Percentiles rank a stretch among this genome's conserved stretches.
These are phyloP conservation scores for Helogale parvula DNA, from an alignment of 2,113 vertebrate genomes.

Conservation along the genomic window DNA sequence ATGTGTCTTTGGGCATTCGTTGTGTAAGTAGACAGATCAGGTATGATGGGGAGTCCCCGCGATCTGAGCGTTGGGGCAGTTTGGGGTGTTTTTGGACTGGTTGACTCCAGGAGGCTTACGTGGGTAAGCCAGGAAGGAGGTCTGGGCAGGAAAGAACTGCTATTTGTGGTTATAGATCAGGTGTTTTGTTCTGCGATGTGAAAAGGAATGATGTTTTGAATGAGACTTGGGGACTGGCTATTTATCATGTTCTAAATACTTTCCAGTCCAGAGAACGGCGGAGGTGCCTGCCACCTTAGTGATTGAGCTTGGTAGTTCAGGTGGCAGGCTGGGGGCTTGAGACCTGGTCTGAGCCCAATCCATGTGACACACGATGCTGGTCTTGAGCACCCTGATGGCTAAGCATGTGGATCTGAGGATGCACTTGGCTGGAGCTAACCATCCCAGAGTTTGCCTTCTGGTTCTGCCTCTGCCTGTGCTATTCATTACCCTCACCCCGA, in stretches of 20 bases:
- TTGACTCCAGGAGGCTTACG: not conserved
- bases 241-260: not conserved
- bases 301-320: not conserved
- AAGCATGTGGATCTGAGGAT: not conserved
- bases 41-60: too few species aligned
- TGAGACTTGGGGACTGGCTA: not conserved
- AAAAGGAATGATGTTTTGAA: not conserved
- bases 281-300: not conserved
- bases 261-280: not conserved
- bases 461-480: accelerated
- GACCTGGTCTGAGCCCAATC: not conserved
- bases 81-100: not conserved
- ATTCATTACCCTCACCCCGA: not conserved
- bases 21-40: not conserved
- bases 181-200: not conserved
- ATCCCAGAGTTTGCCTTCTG: not conserved
- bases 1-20: not conserved
- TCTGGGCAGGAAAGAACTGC: not conserved
- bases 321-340: not conserved
- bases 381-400: not conserved
- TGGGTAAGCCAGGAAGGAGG: not conserved
- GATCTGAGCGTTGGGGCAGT: not conserved
- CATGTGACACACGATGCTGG: not conserved
- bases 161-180: not conserved
- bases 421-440: not conserved